Percentiles rank a stretch among this genome's conserved stretches.
These are phyloP conservation scores for Hirtodrosophila alboralis DNA, from an alignment of 2,888 invertebrate species.

Conservation along the genomic window DNA sequence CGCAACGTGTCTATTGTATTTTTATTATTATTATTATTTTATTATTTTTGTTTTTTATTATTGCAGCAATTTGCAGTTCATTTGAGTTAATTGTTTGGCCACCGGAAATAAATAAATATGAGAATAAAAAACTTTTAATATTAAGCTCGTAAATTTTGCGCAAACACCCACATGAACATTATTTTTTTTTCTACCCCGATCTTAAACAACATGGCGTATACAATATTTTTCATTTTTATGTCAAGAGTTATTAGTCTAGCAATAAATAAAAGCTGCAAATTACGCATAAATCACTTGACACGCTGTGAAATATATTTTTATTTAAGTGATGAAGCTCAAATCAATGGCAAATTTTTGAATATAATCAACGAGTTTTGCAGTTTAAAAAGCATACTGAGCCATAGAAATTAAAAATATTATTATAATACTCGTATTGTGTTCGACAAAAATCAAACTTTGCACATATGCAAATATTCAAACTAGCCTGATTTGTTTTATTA, in stretches of 20 bases:
- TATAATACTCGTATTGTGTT: too few species aligned
- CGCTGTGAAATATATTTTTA: slow-evolving; percentile 39
- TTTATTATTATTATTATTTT: slow-evolving; percentile 32
- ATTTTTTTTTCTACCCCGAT: slow-evolving; percentile 21
- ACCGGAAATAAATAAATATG: slow-evolving; percentile 56
- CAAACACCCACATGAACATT: slow-evolving; percentile 19
- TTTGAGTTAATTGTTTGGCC: slow-evolving; percentile 70
- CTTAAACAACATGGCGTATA: slow-evolving; percentile 28
- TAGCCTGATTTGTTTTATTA: too few species aligned
- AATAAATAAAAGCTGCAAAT: slow-evolving; percentile 51
- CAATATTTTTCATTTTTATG: slow-evolving; percentile 64
- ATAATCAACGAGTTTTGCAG: too few species aligned
- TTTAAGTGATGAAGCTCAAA: background rate
- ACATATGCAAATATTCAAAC: too few species aligned
- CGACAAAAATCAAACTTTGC: too few species aligned
- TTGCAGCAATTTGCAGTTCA: slow-evolving; percentile 64
- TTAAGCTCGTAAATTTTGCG: slow-evolving; percentile 23
- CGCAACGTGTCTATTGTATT: slow-evolving; percentile 73
- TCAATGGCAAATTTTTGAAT: too few species aligned
- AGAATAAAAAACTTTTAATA: slow-evolving; percentile 47
- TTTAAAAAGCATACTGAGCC: too few species aligned
- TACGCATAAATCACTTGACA: slow-evolving; percentile 33
- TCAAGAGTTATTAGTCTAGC: slow-evolving; percentile 63
- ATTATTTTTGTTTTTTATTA: slow-evolving; percentile 40
- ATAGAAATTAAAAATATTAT: too few species aligned